Percentiles rank a stretch among this genome's conserved stretches.
Conservation (phyloP, 1,140 invertebrate genomes). For the Ostrea denselamellosa region DNA sequence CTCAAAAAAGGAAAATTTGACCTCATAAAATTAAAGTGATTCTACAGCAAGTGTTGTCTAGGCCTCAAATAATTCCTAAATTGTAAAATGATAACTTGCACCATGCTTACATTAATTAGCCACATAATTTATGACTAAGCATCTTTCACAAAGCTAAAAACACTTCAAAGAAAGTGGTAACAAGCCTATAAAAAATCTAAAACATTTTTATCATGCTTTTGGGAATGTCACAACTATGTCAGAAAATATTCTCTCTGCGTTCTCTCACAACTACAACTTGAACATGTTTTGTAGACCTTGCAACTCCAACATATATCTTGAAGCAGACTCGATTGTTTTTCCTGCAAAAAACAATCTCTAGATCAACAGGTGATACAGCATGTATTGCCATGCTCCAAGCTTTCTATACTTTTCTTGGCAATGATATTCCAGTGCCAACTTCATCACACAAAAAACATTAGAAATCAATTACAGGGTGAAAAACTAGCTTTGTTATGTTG, state of each 20-base stretch:
- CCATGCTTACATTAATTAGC: too few species aligned
- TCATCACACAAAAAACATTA: constrained; percentile 29
- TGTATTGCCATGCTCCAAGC: constrained; percentile 19
- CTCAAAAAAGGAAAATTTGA: too few species aligned
- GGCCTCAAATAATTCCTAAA: too few species aligned
- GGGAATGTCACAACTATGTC: neutral
- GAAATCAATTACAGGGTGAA: constrained; percentile 30
- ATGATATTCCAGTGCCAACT: constrained; percentile 21
- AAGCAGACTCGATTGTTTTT: neutral
- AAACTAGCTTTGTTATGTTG: constrained; percentile 35
- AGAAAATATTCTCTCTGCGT: neutral
- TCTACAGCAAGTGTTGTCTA: too few species aligned
- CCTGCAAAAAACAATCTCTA: neutral
- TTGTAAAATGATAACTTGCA: too few species aligned
- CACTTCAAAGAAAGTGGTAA: neutral
- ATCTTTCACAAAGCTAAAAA: neutral
- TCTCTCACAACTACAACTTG: neutral
- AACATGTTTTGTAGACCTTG: constrained; percentile 18
- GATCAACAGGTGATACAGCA: constrained; percentile 34
- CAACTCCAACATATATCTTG: constrained; percentile 8
- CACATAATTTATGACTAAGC: neutral
- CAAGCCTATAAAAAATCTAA: neutral
- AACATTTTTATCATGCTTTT: neutral
- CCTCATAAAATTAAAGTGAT: too few species aligned
- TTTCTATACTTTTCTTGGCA: constrained; percentile 31